phyloP scores from a whole-genome alignment of 2,113 vertebrate species.

The Vulpes vulpes region DNA sequence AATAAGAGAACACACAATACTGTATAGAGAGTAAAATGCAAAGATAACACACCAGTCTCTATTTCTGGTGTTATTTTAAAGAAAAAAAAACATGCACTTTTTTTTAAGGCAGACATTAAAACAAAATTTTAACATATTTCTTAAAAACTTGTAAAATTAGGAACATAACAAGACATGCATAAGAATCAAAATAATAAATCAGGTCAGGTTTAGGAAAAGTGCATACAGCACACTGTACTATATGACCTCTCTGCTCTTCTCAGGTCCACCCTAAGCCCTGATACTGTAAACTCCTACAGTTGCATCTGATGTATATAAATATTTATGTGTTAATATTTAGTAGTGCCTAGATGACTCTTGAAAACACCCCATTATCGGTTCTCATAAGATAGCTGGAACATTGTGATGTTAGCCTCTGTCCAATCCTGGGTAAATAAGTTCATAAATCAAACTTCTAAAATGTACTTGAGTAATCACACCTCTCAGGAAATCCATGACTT shows the following conservation, averaged over 20 bases:
- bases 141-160: not conserved
- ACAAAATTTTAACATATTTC: not conserved
- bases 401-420: not conserved
- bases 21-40: not conserved
- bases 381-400: not conserved
- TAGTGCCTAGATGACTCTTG: not conserved
- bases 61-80: not conserved
- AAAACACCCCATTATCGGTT: not conserved
- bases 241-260: not conserved
- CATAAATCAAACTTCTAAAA: constrained; percentile 9
- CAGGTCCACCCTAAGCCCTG: not conserved
- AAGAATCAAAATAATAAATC: not conserved
- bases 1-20: not conserved
- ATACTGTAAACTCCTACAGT: not conserved
- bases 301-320: not conserved
- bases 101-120: constrained; percentile 14
- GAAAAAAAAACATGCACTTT: not conserved
- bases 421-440: not conserved
- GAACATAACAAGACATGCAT: not conserved
- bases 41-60: not conserved
- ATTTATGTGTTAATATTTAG: not conserved
- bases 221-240: not conserved
- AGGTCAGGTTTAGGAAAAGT: not conserved
- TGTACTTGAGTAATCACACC: not conserved
- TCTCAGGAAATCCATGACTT: constrained; percentile 48